phyloP scores from a whole-genome alignment of 1,140 invertebrate species.

The Neodiprion fabricii region DNA sequence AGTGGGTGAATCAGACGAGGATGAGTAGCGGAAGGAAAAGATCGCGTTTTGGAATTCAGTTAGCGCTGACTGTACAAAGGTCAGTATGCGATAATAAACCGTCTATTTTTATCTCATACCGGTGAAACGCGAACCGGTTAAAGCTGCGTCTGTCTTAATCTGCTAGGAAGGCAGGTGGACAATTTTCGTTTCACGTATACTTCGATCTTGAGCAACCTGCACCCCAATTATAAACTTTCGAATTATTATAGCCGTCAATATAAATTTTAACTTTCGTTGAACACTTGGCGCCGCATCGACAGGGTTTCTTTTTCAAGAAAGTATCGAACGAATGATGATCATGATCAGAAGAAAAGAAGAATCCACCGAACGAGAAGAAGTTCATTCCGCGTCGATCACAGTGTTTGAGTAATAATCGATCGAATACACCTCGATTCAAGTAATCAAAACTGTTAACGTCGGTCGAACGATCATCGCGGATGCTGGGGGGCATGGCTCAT shows the following conservation, averaged over 20 bases:
- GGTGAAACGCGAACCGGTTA: not conserved
- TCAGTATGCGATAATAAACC: constrained; percentile 1
- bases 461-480: not conserved
- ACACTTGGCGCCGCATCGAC: not conserved
- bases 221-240: too few relatives aligned
- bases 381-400: not conserved
- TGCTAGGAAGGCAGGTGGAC: not conserved
- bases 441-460: not conserved
- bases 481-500: not conserved
- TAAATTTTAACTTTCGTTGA: not conserved
- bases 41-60: not conserved
- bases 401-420: not conserved
- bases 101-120: not conserved
- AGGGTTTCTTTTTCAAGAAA: not conserved
- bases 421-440: not conserved
- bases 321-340: not conserved
- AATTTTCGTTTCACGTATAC: not conserved
- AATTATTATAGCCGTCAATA: not conserved
- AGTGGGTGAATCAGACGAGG: not conserved
- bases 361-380: too few relatives aligned
- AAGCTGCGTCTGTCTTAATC: not conserved
- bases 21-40: not conserved
- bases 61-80: not conserved
- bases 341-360: not conserved
- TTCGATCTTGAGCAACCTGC: too few relatives aligned